These are phyloP conservation scores for Brachionus plicatilis DNA, from an alignment of 1,140 invertebrate species.

Conservation along the genomic window DNA sequence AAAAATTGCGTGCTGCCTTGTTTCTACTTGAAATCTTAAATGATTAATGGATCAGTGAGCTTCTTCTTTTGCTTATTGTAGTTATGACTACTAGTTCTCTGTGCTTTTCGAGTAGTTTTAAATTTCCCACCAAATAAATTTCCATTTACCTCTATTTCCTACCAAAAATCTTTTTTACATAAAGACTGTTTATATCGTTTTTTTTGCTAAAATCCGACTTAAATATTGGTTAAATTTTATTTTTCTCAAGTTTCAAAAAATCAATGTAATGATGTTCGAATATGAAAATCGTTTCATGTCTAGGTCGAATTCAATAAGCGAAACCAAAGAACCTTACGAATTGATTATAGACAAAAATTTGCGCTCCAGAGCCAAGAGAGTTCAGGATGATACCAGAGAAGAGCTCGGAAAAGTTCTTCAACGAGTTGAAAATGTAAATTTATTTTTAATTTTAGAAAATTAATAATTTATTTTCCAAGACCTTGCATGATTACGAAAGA, in stretches of 20 bases:
- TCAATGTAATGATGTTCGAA: constrained; percentile 1
- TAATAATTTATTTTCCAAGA: not conserved
- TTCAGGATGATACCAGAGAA: constrained; percentile 20
- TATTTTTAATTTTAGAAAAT: not conserved
- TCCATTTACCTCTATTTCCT: not conserved
- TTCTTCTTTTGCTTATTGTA: constrained; percentile 24
- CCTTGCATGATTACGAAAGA: constrained; percentile 28
- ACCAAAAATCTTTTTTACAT: not conserved
- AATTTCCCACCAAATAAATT: not conserved
- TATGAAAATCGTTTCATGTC: constrained; percentile 30
- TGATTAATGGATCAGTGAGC: constrained; percentile 24
- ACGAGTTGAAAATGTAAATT: constrained; percentile 35
- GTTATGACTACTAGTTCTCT: constrained; percentile 17
- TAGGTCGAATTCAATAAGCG: not conserved
- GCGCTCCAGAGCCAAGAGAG: not conserved
- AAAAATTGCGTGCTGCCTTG: not conserved
- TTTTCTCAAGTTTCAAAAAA: not conserved
- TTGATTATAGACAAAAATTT: constrained; percentile 37
- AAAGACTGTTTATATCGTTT: constrained; percentile 3
- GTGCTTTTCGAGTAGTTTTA: not conserved
- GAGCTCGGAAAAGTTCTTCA: constrained; percentile 30
- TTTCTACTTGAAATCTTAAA: constrained; percentile 23
- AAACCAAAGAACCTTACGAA: constrained; percentile 14
- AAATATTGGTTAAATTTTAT: not conserved
- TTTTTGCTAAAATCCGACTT: not conserved